phyloP scores from a whole-genome alignment of 2,888 invertebrate species.

The Dryobota labecula region DNA sequence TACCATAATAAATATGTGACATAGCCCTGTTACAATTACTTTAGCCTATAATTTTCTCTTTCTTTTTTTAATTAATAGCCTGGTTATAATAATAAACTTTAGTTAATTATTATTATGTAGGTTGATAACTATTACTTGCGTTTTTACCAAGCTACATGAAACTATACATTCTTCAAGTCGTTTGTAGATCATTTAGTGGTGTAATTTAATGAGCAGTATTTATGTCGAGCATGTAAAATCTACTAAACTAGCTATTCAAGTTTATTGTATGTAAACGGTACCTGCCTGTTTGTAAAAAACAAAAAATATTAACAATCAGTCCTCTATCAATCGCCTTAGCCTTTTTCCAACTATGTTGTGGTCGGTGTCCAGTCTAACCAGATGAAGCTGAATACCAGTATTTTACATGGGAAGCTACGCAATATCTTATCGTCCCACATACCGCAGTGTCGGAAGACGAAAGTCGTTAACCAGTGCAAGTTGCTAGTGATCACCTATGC shows the following conservation, averaged over 20 bases:
- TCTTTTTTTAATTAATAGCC: slow-evolving; percentile 32
- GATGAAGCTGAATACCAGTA: too few relatives aligned
- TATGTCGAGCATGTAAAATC: neutral
- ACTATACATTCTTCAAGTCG: neutral
- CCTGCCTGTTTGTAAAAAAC: too few relatives aligned
- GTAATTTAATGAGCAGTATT: neutral
- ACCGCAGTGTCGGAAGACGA: too few relatives aligned
- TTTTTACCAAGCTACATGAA: neutral
- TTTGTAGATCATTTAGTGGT: neutral
- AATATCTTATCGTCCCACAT: too few relatives aligned
- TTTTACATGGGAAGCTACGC: too few relatives aligned
- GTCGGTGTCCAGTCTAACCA: too few relatives aligned
- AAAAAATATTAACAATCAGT: too few relatives aligned
- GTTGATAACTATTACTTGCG: neutral
- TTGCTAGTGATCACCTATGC: too few relatives aligned
- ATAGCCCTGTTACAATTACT: slow-evolving; percentile 29
- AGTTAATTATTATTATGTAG: neutral
- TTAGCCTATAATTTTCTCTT: slow-evolving; percentile 43
- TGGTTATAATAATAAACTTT: slow-evolving; percentile 21
- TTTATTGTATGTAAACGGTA: too few relatives aligned
- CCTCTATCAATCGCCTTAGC: too few relatives aligned
- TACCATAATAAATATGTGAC: slow-evolving; percentile 53
- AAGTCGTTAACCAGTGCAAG: too few relatives aligned
- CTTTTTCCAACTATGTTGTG: too few relatives aligned
- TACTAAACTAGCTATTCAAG: neutral